phyloP scores from a whole-genome alignment of 1,140 invertebrate genomes.

The Calliphora vicina region DNA sequence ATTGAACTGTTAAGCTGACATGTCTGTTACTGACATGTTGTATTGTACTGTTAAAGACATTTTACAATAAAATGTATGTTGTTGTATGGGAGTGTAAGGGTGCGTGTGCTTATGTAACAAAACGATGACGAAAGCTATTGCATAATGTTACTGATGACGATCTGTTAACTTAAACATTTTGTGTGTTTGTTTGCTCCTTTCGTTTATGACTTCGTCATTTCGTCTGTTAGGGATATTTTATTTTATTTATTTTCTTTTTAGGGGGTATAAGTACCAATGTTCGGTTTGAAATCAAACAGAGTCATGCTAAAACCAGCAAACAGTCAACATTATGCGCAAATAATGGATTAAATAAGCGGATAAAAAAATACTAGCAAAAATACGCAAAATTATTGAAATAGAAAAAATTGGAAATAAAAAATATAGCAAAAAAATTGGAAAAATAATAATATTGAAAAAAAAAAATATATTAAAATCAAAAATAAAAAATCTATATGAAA shows the following conservation, averaged over 20 bases:
- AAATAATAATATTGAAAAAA: background rate
- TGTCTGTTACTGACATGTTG: background rate
- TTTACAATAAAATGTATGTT: background rate
- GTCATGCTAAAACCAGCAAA: conserved; percentile 25
- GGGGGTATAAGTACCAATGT: conserved; percentile 16
- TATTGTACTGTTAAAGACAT: too few relatives aligned
- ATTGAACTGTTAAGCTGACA: background rate
- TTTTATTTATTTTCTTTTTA: background rate
- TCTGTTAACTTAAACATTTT: conserved; percentile 20
- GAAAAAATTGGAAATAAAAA: background rate
- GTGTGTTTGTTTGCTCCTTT: background rate
- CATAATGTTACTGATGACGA: background rate
- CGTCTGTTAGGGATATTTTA: background rate
- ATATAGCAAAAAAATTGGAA: background rate
- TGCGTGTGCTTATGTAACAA: background rate
- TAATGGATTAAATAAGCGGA: background rate
- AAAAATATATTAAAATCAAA: background rate
- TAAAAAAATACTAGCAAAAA: background rate
- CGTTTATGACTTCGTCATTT: background rate
- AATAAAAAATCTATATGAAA: background rate
- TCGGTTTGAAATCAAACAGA: background rate
- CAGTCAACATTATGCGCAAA: background rate
- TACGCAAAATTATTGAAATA: background rate
- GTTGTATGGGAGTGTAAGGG: background rate
- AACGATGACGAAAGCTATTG: conserved; percentile 29